Percentiles rank a stretch among this genome's conserved stretches.
Conservation (phyloP, 2,888 invertebrate species). For the Hedya salicella region DNA sequence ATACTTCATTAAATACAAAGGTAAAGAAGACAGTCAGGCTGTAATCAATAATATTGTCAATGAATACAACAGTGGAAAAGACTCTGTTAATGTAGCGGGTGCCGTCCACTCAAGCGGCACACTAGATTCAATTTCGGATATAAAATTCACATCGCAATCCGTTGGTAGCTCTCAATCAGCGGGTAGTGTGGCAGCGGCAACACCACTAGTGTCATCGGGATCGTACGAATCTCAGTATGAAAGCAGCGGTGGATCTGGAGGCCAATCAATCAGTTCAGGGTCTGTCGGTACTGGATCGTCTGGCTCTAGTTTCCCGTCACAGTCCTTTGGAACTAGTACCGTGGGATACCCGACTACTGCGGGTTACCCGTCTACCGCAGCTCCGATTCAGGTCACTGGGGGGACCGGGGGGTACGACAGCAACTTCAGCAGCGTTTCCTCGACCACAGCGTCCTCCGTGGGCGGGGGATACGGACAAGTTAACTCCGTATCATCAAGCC, state of each 20-base stretch:
- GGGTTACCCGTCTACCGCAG: conserved; percentile 28
- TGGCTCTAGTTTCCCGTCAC: conserved; percentile 12
- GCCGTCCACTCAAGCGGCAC: conserved; percentile 29
- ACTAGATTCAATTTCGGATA: conserved; percentile 26
- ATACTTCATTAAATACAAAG: conserved; percentile 91
- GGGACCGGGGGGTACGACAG: conserved; percentile 16
- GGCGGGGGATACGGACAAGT: conserved; percentile 49
- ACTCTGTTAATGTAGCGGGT: conserved; percentile 44
- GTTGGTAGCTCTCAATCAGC: conserved; percentile 10
- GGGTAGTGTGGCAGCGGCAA: neutral
- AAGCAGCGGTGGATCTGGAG: conserved; percentile 25
- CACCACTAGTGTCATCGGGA: conserved; percentile 15
- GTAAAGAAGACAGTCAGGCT: conserved; percentile 83
- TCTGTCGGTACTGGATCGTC: conserved; percentile 27
- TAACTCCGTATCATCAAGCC: conserved; percentile 67
- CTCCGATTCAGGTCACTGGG: conserved; percentile 9
- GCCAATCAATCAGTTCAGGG: conserved; percentile 31
- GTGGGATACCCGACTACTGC: conserved; percentile 21
- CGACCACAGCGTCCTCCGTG: conserved; percentile 46
- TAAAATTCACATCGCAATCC: conserved; percentile 25
- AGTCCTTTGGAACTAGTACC: conserved; percentile 21
- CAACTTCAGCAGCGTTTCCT: conserved; percentile 40
- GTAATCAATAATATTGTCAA: conserved; percentile 77
- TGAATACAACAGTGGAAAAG: conserved; percentile 65
- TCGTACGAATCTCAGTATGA: conserved; percentile 40